Evolutionary conservation across 2,113 vertebrate species (phyloP).

Genomic region (Alectura lathami): DNA sequence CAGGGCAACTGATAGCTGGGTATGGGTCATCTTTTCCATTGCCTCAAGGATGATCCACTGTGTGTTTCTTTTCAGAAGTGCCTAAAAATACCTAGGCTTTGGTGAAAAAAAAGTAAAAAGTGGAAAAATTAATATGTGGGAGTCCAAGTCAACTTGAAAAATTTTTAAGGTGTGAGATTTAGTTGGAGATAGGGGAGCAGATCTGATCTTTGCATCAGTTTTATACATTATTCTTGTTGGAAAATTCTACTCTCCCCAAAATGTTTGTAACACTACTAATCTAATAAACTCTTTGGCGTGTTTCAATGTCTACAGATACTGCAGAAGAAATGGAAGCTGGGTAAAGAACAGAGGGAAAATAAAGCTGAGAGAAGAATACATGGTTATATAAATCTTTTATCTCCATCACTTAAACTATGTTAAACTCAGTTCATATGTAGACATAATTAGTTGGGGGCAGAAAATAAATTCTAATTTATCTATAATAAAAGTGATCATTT

Average conservation of each 20-base stretch:
- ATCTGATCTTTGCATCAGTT: not conserved
- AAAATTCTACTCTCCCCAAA: not conserved
- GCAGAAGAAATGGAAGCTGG: not conserved
- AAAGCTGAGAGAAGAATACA: not conserved
- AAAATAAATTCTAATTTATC: not conserved
- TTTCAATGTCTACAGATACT: not conserved
- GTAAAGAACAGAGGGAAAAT: not conserved
- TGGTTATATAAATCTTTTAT: not conserved
- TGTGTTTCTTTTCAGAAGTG: not conserved
- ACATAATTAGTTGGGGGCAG: not conserved
- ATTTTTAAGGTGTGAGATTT: not conserved
- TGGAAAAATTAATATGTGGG: not conserved
- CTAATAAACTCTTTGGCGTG: not conserved
- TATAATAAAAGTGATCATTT: not conserved
- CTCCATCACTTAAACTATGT: not conserved
- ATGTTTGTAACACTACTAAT: not conserved
- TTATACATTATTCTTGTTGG: not conserved
- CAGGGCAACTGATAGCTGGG: not conserved
- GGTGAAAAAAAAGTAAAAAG: not conserved
- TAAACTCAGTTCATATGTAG: not conserved
- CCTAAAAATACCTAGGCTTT: not conserved
- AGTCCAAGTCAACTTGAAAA: not conserved
- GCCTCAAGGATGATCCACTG: not conserved
- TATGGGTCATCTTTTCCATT: not conserved
- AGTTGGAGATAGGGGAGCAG: not conserved